These are phyloP conservation scores for Acromyrmex echinatior DNA, from an alignment of 1,140 invertebrate species.

Conservation along the genomic window DNA sequence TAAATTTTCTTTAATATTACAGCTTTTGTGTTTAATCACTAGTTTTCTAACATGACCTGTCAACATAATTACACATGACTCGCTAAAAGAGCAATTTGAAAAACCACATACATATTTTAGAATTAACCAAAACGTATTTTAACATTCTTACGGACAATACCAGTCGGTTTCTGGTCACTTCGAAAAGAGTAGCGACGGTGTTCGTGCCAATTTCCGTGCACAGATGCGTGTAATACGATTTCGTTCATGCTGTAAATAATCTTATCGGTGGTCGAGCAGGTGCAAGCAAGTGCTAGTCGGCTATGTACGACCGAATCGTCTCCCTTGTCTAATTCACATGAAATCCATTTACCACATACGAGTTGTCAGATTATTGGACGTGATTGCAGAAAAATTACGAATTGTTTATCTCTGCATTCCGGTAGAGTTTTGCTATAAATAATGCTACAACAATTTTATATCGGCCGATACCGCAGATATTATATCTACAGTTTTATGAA, in stretches of 20 bases:
- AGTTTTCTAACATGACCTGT: background rate
- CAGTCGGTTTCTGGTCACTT: constrained; percentile 50
- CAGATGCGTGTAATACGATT: constrained; percentile 75
- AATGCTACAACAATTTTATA: background rate
- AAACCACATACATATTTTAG: constrained; percentile 5
- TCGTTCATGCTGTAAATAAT: constrained; percentile 73
- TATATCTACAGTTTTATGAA: background rate
- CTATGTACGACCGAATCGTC: constrained; percentile 54
- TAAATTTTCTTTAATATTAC: background rate
- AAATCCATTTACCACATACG: constrained; percentile 46
- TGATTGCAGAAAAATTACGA: constrained; percentile 22
- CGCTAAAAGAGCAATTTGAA: background rate
- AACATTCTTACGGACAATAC: constrained; percentile 39
- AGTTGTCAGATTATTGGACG: constrained; percentile 25
- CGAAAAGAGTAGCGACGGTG: constrained; percentile 46
- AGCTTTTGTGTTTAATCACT: background rate
- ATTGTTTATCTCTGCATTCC: constrained; percentile 14
- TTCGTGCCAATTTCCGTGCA: constrained; percentile 66
- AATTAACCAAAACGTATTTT: constrained; percentile 22
- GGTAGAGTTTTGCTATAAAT: background rate
- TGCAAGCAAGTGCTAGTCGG: constrained; percentile 50
- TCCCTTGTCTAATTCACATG: constrained; percentile 19
- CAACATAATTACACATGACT: background rate
- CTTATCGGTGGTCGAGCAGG: constrained; percentile 68
- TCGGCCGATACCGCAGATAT: background rate